Evolutionary conservation across 2,888 invertebrate genomes (phyloP).

Genomic region (Corythucha ciliata): DNA sequence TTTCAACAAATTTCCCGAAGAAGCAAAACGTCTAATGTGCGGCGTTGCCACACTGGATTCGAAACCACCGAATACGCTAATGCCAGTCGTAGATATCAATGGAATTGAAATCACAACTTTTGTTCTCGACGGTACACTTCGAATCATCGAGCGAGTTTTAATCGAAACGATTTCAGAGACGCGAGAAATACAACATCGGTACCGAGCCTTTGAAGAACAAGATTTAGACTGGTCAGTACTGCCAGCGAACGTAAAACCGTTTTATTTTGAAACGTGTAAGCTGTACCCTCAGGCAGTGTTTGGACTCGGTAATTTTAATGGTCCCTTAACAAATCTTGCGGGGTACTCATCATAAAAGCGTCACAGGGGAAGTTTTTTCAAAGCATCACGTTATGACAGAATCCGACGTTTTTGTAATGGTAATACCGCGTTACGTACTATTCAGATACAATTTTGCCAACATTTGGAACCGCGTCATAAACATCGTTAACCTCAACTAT

Average conservation of each 20-base stretch:
- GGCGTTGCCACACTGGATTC: no score
- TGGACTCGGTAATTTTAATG: slow-evolving; percentile 16
- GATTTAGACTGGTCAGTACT: background rate
- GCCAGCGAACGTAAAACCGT: slow-evolving; percentile 13
- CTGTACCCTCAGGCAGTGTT: slow-evolving; percentile 18
- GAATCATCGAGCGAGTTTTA: slow-evolving; percentile 16
- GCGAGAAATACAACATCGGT: slow-evolving; percentile 5
- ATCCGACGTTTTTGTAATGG: slow-evolving; percentile 19
- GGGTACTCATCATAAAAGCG: background rate
- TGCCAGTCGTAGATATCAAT: slow-evolving; percentile 17
- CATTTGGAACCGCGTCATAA: slow-evolving; percentile 15
- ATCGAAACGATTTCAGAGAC: slow-evolving; percentile 5
- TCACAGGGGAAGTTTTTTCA: slow-evolving; percentile 17
- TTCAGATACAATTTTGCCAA: slow-evolving; percentile 18
- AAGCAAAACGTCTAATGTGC: slow-evolving; percentile 18
- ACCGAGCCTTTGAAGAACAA: background rate
- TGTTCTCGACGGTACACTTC: slow-evolving; percentile 19
- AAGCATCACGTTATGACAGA: slow-evolving; percentile 20
- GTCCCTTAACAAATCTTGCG: background rate
- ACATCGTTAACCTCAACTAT: slow-evolving; percentile 16
- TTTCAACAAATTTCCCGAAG: slow-evolving; percentile 15
- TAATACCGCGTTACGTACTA: slow-evolving; percentile 19
- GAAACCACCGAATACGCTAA: no score
- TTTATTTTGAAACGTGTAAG: slow-evolving; percentile 17
- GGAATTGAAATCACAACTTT: slow-evolving; percentile 18